Base-by-base conservation (phyloP, 2,888 invertebrate genomes). In the Apodemia zela region DNA sequence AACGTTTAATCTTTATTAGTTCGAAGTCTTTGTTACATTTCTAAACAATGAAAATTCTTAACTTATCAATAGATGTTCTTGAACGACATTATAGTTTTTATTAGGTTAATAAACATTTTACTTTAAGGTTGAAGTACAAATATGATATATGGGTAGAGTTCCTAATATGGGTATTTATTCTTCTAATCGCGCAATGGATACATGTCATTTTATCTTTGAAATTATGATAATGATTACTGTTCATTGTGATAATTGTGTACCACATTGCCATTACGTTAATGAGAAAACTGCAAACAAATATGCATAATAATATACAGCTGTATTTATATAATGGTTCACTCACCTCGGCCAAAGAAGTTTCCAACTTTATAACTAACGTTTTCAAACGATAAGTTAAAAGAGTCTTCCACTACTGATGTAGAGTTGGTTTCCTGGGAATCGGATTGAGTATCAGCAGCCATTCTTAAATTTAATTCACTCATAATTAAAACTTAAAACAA, bases 341-440 rank as follows among this genome's bases (percentile, higher is more conserved):
- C 66, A 95, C 94, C 93, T 89, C 87, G 86, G 69, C 80, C 82
- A 58, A 94, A 85, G 67, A 94, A 74, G 66, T 93, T 92, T 67
- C 93, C 92, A 10, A 95, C 95, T 25, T 90, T 90, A 79, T 95
- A 95, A 59, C 92, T 93, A 66, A 96, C 82, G 74, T 95, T 93
- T 75, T 93, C 90, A 78, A 96, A 96, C 68, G 93, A 93, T 71
- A 96, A 91, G 76, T 94, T 93, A 60, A 95, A 87, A 33, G 93
- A 80, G 70, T 89, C 88, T 70, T 89, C 90, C 2, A 81, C 77
- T 10, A 82, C 71, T 7, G 87, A 81, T n/a, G 87, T 80, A 59
- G 89, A 89, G 54, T 78, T 81, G 15, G 87, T 87, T 72, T 87
- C 87, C 66, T 83, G 79, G 8, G 89, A 85, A 65, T 87, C 87